Evolutionary conservation across 1,140 invertebrate species (phyloP), one percentile per base, ranked within the genome.

Genomic region (Bombus breviceps): DNA sequence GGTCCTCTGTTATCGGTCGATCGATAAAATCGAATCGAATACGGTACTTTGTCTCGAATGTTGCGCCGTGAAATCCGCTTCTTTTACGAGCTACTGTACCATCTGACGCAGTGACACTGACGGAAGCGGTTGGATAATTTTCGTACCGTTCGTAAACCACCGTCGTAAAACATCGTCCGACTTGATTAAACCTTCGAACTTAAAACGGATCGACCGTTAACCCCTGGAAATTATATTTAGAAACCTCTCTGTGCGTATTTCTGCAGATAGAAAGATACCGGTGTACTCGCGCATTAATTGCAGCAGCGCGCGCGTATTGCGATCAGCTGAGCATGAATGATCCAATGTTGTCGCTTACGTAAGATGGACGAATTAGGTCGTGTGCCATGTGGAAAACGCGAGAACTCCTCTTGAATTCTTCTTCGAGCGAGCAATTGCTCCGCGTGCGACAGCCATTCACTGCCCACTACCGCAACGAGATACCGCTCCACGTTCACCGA

Each of bases 271-370:
- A 62, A 43, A 15, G 1, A 9, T 15, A 13, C 22, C n/a, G 28
- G 15, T 43, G 25, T 57, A 62, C 59, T 39, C 22, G 53, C 12
- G 69, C n/a, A 13, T 62, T 75, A 47, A 82, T 82, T 37, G 81
- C 22, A 41, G 39, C 39, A 72, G 39, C 37, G n/a, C 32, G 79
- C 34, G 47, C 18, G 81, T 66, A 75, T 62, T 47, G 39, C 37
- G 81, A 82, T 82, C 81, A 82, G 81, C 81, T 82, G 81, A 47
- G 81, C 71, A 82, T 75, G 81, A 82, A 82, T 82, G 81, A 82
- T 72, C 73, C 81, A 74, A 75, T 74, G 81, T 82, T 82, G 59
- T 32, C 80, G 69, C 8, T 82, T 82, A 75, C 53, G 71, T 82
- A 82, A 82, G 37, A 64, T 47, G 57, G 41, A 74, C 71, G 57